A percentile compares a stretch with the other conserved stretches of the same genome.
Conservation (phyloP, 2,797 vertebrate species). For the Enoplosus armatus region DNA sequence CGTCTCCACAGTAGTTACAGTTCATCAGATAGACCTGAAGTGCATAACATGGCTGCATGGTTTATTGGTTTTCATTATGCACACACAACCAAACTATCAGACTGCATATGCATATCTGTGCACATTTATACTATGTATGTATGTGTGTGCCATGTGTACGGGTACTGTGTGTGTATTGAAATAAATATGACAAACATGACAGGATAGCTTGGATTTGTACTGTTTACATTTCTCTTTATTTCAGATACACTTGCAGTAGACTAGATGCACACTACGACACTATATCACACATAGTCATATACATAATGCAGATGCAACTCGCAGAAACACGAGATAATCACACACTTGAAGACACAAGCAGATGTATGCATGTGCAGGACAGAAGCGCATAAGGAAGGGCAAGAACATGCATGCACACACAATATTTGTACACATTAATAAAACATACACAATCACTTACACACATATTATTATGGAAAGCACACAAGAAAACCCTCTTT, state of each 20-base stretch:
- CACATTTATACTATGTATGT: no score
- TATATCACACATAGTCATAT: not conserved
- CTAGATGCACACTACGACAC: no score
- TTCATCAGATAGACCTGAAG: constrained; percentile 1
- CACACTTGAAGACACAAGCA: not conserved
- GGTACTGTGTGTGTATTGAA: not conserved
- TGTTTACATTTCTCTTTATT: not conserved
- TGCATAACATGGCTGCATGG: not conserved
- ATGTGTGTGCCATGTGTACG: no score
- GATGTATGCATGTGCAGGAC: not conserved
- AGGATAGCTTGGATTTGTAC: not conserved
- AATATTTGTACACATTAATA: not conserved
- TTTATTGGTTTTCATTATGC: not conserved
- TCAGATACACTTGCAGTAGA: not conserved
- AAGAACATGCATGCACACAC: not conserved
- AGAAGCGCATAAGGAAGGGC: not conserved
- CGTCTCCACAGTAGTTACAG: not conserved
- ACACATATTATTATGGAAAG: not conserved
- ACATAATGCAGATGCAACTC: not conserved
- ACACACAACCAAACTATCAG: not conserved
- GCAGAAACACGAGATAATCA: not conserved
- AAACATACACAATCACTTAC: not conserved
- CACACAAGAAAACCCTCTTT: not conserved
- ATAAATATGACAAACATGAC: not conserved
- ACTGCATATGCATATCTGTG: constrained; percentile 2